Base-by-base conservation (phyloP, 2,797 vertebrate genomes). In the Lophius americanus region DNA sequence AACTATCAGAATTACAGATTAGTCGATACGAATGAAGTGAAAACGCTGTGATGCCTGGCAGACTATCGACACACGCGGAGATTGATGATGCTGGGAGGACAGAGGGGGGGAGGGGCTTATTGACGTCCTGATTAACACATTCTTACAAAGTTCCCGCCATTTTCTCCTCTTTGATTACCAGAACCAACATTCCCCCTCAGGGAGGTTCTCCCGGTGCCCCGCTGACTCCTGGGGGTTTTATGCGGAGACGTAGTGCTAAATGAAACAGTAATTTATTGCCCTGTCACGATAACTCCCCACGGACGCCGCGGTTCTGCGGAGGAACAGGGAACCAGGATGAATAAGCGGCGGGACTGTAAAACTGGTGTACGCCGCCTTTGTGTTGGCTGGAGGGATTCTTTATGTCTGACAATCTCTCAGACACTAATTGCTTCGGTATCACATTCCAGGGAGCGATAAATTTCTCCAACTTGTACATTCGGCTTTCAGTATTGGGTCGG, bases 341-440 rank as follows among this genome's bases (percentile, higher is more conserved):
- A 92, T 92, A 90, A 92, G 90, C 90, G 93, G 91, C 86, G 70
- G 70, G 86, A 84, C 76, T 71, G 68, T 93, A 93, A 94, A 93
- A 87, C 78, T 50, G 79, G 89, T 91, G 92, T 89, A 72, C 90
- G 93, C 92, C 90, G 83, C 81, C 86, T 90, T 92, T 90, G 84
- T 91, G 86, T 86, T 84, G 87, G 84, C 89, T 91, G 81, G 76
- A 87, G 83, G 85, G 89, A 84, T 91, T 91, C 92, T 89, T 91
- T 87, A 91, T 90, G 91, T 79, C 89, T 85, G 91, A 89, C 91
- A 92, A 90, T 92, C 92, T 93, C 82, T 72, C 72, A 73, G 88
- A 94, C 91, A 93, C 91, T 92, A 93, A 93, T 92, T 93, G 92
- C 92, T 88, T 93, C 85, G 86, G 90, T 92, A 93, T 92, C 90